These are phyloP conservation scores for Naja naja DNA, from an alignment of 2,113 vertebrate species.

Conservation along the genomic window DNA sequence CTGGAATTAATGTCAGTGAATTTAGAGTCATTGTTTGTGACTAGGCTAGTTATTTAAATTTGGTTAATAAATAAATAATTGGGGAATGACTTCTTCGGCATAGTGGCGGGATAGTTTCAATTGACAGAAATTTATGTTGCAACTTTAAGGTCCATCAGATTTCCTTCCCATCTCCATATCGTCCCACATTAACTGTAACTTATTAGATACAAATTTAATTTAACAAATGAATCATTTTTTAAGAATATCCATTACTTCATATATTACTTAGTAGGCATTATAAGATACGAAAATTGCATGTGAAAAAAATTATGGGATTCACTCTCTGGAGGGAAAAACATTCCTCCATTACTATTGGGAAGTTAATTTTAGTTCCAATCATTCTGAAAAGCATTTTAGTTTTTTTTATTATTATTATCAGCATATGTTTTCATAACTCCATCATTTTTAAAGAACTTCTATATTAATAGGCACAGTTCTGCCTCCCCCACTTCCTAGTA, in stretches of 20 bases:
- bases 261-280: conserved; percentile 23
- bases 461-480: not conserved
- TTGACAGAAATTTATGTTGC: not conserved
- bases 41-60: not conserved
- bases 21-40: not conserved
- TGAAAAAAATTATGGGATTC: not conserved
- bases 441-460: not conserved
- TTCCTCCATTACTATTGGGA: not conserved
- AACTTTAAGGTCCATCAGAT: not conserved
- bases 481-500: not conserved
- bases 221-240: conserved; percentile 20
- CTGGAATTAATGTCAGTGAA: not conserved
- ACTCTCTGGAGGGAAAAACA: conserved; percentile 17
- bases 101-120: not conserved
- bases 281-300: conserved; percentile 28
- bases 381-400: conserved; percentile 1
- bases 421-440: not conserved
- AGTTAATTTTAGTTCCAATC: conserved; percentile 13
- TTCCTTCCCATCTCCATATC: not conserved
- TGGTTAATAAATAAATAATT: not conserved
- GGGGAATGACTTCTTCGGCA: not conserved
- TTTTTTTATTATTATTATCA: not conserved
- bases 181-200: not conserved
- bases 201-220: conserved; percentile 20
- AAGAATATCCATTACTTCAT: conserved; percentile 23